Conservation (phyloP, 2,888 invertebrate genomes). For the Lagria hirta region DNA sequence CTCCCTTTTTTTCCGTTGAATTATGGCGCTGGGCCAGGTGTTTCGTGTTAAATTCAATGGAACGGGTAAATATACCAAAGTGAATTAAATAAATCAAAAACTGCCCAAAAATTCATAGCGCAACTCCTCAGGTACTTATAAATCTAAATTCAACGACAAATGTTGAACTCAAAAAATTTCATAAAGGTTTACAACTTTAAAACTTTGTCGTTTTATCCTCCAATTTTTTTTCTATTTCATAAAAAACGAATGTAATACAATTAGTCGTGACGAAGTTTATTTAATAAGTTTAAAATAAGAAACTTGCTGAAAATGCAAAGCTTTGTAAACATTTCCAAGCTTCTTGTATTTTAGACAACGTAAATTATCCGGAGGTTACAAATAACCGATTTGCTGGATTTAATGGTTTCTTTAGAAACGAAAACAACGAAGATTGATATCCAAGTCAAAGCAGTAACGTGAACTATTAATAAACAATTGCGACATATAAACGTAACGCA, state of each 20-base stretch:
- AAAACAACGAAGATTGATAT: no score
- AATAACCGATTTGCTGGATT: constrained; percentile 18
- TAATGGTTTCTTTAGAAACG: constrained; percentile 12
- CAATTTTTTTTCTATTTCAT: no score
- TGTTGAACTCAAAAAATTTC: constrained; percentile 5
- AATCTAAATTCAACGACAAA: constrained; percentile 11
- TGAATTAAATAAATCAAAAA: constrained; percentile 11
- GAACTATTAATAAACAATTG: no score
- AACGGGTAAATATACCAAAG: constrained; percentile 4
- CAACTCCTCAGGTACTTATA: constrained; percentile 1
- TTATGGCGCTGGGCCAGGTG: constrained; percentile 13
- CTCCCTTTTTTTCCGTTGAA: constrained; percentile 12
- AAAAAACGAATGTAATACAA: constrained; percentile 9
- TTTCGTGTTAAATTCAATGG: constrained; percentile 10
- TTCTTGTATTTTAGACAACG: constrained; percentile 19
- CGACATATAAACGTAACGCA: no score
- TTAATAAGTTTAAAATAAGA: constrained; percentile 13
- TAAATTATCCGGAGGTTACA: constrained; percentile 16
- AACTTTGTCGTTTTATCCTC: no score
- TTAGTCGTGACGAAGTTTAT: constrained; percentile 14
- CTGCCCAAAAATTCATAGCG: constrained; percentile 4
- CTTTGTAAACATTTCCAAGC: constrained; percentile 13
- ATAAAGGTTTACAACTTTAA: no score
- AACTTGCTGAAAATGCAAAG: constrained; percentile 13
- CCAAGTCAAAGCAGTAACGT: no score